Evolutionary conservation across 2,113 vertebrate genomes (phyloP), one percentile per base, ranked within the genome.

Genomic region (Poicephalus meyeri): DNA sequence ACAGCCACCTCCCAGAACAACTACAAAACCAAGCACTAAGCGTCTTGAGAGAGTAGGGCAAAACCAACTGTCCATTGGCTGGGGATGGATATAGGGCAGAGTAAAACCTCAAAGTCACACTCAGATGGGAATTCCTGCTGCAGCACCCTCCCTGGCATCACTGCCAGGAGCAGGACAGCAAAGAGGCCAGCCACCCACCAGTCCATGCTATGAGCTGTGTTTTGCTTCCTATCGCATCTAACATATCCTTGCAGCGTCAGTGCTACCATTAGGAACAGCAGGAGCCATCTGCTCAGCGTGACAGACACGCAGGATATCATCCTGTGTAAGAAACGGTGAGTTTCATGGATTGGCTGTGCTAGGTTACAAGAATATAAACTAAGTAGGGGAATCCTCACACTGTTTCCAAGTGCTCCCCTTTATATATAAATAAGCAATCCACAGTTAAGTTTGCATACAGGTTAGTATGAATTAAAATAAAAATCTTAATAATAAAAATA

Each of bases 401-500:
- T 68, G 86, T 65, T 90, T 95, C 92, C 90, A 90, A 84, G 86
- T 86, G 65, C 80, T 92, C 95, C 96, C 95, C 88, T 88, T 78
- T 55, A 77, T 15, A 85, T 53, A 93, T 92, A 95, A 95, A 97
- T 93, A 80, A 91, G 46, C 82, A 87, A 86, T 92, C 85, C 85
- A 95, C 94, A 72, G 68, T 91, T 84, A 92, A 92, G 79, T 65
- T 95, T 89, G 96, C 85, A 91, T 68, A 96, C 91, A 96, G 74
- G 81, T 86, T 92, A 96, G 94, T 25, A 93, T 47, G 92, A 86
- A 83, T 81, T 80, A 94, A 97, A 96, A 97, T 94, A 76, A 96
- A 96, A 97, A 91, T 89, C 49, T 85, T 87, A 93, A 80, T 94
- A 96, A 96, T 83, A 96, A 97, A 94, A 93, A 95, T 95, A 97